Conservation (phyloP, 2,113 vertebrate species). For the Phyllostomus hastatus region DNA sequence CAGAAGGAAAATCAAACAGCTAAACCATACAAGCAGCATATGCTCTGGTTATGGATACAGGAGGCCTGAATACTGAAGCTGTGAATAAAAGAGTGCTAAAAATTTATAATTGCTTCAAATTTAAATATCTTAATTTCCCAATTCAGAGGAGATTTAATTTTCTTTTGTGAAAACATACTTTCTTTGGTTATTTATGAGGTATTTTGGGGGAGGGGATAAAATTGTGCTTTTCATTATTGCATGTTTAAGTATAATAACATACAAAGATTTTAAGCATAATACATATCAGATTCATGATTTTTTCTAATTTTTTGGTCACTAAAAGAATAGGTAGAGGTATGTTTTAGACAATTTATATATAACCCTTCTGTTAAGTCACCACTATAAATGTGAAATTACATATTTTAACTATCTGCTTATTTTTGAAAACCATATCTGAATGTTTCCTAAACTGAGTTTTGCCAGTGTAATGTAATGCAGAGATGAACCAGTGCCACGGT, state of each 20-base stretch:
- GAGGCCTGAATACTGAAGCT: background rate
- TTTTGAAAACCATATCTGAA: background rate
- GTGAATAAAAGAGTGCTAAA: background rate
- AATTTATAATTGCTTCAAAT: background rate
- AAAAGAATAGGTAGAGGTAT: background rate
- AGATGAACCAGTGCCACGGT: background rate
- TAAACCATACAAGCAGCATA: background rate
- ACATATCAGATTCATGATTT: background rate
- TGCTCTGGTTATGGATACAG: background rate
- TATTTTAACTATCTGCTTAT: background rate
- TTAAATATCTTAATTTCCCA: background rate
- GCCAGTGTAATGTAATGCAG: background rate
- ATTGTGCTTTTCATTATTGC: background rate
- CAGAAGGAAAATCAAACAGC: background rate
- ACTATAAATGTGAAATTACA: background rate
- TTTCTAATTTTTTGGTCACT: background rate
- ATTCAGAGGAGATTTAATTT: background rate
- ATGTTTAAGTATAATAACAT: background rate
- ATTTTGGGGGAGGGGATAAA: background rate
- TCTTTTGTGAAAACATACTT: background rate
- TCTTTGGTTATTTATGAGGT: background rate
- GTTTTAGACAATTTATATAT: background rate
- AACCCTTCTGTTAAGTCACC: background rate
- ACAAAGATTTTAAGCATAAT: background rate
- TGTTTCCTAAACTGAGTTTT: background rate